Conservation (phyloP, 2,113 vertebrate species). For the Lophotis ruficrista region DNA sequence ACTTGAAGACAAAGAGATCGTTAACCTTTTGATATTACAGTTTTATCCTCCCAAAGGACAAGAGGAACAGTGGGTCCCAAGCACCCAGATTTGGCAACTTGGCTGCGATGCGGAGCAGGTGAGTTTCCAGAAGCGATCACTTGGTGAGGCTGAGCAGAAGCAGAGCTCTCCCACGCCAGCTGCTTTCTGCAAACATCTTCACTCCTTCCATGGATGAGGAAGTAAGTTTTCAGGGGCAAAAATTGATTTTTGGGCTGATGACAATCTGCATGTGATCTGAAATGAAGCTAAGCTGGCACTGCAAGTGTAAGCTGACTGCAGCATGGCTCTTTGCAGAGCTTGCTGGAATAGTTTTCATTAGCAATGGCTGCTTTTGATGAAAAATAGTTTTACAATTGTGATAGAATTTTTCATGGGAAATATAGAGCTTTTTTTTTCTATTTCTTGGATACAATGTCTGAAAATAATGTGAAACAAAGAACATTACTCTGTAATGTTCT, state of each 20-base stretch:
- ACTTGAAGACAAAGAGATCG: neutral
- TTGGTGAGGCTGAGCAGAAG: neutral
- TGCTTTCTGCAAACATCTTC: neutral
- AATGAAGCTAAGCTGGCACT: neutral
- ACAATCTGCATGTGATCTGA: neutral
- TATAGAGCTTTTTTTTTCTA: neutral
- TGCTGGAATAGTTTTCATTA: neutral
- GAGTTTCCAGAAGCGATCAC: neutral
- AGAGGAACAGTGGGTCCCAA: neutral
- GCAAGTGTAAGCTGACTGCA: neutral
- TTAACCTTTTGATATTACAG: neutral
- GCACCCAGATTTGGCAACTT: neutral
- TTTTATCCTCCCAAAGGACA: neutral
- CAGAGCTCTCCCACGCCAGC: neutral
- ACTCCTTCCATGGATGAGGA: neutral
- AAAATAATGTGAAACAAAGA: neutral
- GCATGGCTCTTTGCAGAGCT: neutral
- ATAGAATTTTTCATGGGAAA: neutral
- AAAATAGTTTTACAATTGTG: neutral
- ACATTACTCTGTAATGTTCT: neutral
- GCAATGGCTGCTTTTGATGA: neutral
- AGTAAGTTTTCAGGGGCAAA: neutral
- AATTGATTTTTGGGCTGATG: neutral
- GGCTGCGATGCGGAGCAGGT: neutral
- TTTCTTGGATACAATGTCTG: neutral